phyloP scores from a whole-genome alignment of 2,797 vertebrate species.

The Esox masquinongy region DNA sequence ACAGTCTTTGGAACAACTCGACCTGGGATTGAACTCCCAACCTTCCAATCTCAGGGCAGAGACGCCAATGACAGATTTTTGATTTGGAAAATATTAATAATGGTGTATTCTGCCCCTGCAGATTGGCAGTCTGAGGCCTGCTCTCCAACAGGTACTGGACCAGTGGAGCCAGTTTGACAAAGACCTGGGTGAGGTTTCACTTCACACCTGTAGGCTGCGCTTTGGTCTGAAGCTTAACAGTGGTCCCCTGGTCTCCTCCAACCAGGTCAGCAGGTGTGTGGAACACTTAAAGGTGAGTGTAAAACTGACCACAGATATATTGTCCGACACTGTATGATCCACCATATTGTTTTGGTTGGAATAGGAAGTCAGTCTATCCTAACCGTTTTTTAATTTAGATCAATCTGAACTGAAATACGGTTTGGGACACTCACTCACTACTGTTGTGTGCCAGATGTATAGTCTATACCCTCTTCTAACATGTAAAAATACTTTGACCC shows the following conservation, averaged over 20 bases:
- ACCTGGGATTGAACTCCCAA: too few species aligned
- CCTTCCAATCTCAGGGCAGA: too few species aligned
- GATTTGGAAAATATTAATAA: not conserved
- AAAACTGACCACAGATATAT: too few species aligned
- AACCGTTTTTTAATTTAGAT: too few species aligned
- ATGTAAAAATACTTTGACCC: not conserved
- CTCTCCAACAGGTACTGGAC: constrained; percentile 56
- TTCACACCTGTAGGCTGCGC: constrained; percentile 64
- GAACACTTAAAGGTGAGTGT: constrained; percentile 82
- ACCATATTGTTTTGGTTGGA: too few species aligned
- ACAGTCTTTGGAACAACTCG: too few species aligned
- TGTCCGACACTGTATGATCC: too few species aligned
- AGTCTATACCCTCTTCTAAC: not conserved
- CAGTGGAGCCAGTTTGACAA: constrained; percentile 77
- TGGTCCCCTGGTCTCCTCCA: constrained; percentile 65
- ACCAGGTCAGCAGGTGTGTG: constrained; percentile 69
- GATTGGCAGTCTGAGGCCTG: constrained; percentile 66
- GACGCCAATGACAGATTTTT: too few species aligned
- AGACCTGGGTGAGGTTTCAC: constrained; percentile 63
- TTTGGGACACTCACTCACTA: not conserved
- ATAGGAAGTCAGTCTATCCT: too few species aligned
- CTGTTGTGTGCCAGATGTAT: not conserved
- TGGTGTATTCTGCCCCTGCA: constrained; percentile 54
- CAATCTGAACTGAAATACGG: not conserved
- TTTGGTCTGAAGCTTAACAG: constrained; percentile 72